phyloP scores from a whole-genome alignment of 2,888 invertebrate genomes.

The Euspilapteryx auroguttella region DNA sequence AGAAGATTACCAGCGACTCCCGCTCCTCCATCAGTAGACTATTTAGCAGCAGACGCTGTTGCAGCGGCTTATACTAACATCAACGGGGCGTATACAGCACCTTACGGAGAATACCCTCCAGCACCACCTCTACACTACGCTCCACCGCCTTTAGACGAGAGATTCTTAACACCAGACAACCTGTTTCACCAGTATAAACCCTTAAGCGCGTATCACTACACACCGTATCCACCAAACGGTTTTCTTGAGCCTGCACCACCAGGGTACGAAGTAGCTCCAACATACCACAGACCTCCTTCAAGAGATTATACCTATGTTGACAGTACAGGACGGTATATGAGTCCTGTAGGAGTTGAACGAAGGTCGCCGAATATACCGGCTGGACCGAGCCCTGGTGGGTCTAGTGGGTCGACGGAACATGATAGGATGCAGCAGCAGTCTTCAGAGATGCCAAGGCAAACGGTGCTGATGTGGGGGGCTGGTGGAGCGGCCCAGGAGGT shows the following conservation, averaged over 20 bases:
- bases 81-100: constrained; percentile 78
- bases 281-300: constrained; percentile 66
- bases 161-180: constrained; percentile 82
- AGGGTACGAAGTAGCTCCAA: constrained; percentile 59
- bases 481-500: constrained; percentile 45
- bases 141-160: constrained; percentile 62
- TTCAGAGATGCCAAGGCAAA: constrained; percentile 76
- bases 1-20: constrained; percentile 64
- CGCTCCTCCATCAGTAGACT: constrained; percentile 69
- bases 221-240: constrained; percentile 78
- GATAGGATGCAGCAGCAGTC: constrained; percentile 34
- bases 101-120: constrained; percentile 73
- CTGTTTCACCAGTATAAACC: constrained; percentile 89
- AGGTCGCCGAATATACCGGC: constrained; percentile 64
- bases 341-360: constrained; percentile 62
- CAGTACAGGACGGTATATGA: constrained; percentile 58
- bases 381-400: constrained; percentile 47
- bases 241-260: constrained; percentile 76
- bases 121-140: constrained; percentile 73
- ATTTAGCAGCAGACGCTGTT: constrained; percentile 68
- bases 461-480: constrained; percentile 92
- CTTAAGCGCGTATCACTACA: constrained; percentile 79
- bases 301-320: constrained; percentile 63
- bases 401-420: constrained; percentile 41
- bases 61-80: constrained; percentile 80